These are phyloP conservation scores for Toxotes jaculatrix DNA, from an alignment of 2,113 vertebrate genomes.

Conservation along the genomic window DNA sequence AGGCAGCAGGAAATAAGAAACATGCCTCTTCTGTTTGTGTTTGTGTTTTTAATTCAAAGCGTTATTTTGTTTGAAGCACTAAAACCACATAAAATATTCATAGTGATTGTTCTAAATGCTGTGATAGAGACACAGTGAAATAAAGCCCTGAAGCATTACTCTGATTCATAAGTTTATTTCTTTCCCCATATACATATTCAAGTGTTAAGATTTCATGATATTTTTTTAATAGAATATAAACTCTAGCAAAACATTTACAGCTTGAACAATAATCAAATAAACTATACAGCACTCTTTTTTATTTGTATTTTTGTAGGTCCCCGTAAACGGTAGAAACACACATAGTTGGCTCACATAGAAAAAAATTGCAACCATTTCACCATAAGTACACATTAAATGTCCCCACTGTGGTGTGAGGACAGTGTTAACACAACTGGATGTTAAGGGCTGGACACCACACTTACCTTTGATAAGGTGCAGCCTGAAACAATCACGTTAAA, in stretches of 20 bases:
- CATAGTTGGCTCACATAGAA: conserved; percentile 70
- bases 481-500: conserved; percentile 63
- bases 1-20: background rate
- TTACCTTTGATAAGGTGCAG: conserved; percentile 39
- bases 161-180: conserved; percentile 73
- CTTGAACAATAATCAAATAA: conserved; percentile 81
- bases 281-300: conserved; percentile 74
- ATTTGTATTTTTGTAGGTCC: conserved; percentile 58
- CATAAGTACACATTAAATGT: conserved; percentile 62
- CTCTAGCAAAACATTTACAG: conserved; percentile 86
- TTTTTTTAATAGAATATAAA: conserved; percentile 84
- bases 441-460: conserved; percentile 36
- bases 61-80: background rate
- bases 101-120: conserved; percentile 13
- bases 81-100: background rate
- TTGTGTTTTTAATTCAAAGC: background rate
- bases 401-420: conserved; percentile 6
- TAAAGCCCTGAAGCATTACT: conserved; percentile 49
- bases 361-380: conserved; percentile 72
- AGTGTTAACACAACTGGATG: conserved; percentile 31
- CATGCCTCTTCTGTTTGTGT: conserved; percentile 32
- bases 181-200: conserved; percentile 73
- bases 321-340: conserved; percentile 79
- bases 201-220: conserved; percentile 80
- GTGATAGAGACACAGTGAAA: conserved; percentile 22